phyloP scores from a whole-genome alignment of 2,797 vertebrate species.

The Artibeus lituratus region DNA sequence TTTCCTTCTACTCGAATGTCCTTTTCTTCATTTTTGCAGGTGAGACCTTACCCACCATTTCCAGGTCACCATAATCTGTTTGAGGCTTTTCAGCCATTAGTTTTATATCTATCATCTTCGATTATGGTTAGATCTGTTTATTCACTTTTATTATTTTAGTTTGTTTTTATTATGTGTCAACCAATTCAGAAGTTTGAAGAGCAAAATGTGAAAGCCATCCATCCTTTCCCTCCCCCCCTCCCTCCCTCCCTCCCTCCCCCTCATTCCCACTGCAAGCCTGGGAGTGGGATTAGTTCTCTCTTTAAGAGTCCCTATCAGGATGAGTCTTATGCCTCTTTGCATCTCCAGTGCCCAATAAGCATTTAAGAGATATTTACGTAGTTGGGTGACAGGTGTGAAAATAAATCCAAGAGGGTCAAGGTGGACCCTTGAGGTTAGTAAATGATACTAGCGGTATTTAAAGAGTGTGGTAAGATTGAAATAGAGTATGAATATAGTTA shows the following conservation, averaged over 20 bases:
- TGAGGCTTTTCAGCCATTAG: background rate
- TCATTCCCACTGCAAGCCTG: background rate
- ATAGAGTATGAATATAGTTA: background rate
- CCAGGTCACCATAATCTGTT: background rate
- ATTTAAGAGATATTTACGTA: background rate
- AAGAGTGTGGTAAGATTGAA: background rate
- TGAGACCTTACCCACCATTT: background rate
- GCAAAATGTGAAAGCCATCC: background rate
- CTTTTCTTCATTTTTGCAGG: background rate
- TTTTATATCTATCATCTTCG: background rate
- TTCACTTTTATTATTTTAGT: background rate
- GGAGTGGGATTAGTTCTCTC: background rate
- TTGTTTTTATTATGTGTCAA: background rate
- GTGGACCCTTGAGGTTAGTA: background rate
- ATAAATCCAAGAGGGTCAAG: background rate
- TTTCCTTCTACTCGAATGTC: background rate
- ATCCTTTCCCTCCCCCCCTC: background rate
- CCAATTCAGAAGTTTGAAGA: background rate
- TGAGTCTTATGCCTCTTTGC: background rate
- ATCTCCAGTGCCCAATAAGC: background rate
- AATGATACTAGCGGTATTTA: background rate
- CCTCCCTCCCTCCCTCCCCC: background rate
- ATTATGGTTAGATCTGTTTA: background rate
- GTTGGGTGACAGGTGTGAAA: background rate
- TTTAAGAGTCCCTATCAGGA: background rate